phyloP scores from a whole-genome alignment of 2,113 vertebrate species.

The Thalassarche chlororhynchos region DNA sequence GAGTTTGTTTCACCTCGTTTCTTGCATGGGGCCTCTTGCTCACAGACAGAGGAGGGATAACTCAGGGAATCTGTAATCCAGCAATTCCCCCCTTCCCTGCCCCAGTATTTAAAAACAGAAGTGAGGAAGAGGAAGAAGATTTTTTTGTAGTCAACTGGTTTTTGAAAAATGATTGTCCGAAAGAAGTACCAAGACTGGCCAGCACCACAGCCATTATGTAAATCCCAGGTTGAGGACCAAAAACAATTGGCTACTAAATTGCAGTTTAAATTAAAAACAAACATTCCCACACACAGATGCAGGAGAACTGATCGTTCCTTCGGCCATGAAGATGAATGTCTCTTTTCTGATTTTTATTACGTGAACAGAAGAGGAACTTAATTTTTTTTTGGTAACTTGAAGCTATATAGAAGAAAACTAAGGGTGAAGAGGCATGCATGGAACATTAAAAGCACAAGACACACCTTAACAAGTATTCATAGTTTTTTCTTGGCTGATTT shows the following conservation, averaged over 20 bases:
- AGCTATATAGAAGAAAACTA: not conserved
- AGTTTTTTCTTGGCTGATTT: not conserved
- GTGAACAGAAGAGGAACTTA: not conserved
- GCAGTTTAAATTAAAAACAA: not conserved
- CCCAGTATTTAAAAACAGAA: not conserved
- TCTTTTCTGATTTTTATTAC: not conserved
- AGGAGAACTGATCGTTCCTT: not conserved
- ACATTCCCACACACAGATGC: not conserved
- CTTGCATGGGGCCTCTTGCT: not conserved
- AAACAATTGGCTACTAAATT: not conserved
- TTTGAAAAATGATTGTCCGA: not conserved
- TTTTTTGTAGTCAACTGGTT: not conserved
- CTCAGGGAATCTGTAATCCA: not conserved
- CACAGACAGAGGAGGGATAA: not conserved
- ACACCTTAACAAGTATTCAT: not conserved
- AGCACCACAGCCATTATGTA: not conserved
- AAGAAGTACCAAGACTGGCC: not conserved
- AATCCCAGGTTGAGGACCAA: not conserved
- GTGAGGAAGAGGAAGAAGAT: not conserved
- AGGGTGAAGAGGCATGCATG: not conserved
- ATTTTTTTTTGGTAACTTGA: not conserved
- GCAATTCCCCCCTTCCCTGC: not conserved
- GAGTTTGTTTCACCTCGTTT: not conserved
- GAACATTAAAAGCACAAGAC: not conserved
- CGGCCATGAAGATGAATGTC: not conserved